phyloP scores from a whole-genome alignment of 2,888 invertebrate genomes.

The Thereva nobilitata region DNA sequence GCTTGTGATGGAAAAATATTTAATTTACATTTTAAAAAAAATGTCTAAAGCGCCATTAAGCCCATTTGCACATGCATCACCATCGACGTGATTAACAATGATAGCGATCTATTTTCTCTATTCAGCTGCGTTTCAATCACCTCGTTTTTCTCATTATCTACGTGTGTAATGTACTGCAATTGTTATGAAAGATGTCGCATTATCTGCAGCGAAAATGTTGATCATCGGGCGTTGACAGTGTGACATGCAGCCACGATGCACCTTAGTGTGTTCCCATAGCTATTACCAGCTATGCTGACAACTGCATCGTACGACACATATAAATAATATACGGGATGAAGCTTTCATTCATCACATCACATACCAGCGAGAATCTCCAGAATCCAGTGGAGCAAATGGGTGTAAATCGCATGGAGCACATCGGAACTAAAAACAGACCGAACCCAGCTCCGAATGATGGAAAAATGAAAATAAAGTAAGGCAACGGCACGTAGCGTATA shows the following conservation, averaged over 20 bases:
- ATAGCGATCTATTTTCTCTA: too few species aligned
- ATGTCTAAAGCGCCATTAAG: too few species aligned
- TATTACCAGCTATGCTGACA: neutral
- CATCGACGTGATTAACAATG: too few species aligned
- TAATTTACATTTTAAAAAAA: too few species aligned
- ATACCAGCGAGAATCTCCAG: neutral
- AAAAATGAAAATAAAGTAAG: slow-evolving; percentile 28
- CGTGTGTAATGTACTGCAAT: too few species aligned
- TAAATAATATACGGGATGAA: slow-evolving; percentile 36
- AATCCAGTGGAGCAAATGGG: slow-evolving; percentile 6
- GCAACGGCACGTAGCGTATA: slow-evolving; percentile 31
- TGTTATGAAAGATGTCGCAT: too few species aligned
- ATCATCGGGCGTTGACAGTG: neutral
- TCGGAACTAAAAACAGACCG: slow-evolving; percentile 18
- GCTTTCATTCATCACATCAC: slow-evolving; percentile 36
- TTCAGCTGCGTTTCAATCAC: too few species aligned
- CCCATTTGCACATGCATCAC: too few species aligned
- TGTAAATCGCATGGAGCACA: slow-evolving; percentile 1
- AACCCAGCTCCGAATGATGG: slow-evolving; percentile 1
- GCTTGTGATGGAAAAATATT: too few species aligned
- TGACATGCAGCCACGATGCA: slow-evolving; percentile 18
- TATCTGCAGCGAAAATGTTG: too few species aligned
- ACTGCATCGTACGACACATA: slow-evolving; percentile 24
- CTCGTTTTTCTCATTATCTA: too few species aligned
- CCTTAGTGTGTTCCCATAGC: slow-evolving; percentile 15